phyloP scores from a whole-genome alignment of 1,140 invertebrate species.

The Drosophila tropicalis region DNA sequence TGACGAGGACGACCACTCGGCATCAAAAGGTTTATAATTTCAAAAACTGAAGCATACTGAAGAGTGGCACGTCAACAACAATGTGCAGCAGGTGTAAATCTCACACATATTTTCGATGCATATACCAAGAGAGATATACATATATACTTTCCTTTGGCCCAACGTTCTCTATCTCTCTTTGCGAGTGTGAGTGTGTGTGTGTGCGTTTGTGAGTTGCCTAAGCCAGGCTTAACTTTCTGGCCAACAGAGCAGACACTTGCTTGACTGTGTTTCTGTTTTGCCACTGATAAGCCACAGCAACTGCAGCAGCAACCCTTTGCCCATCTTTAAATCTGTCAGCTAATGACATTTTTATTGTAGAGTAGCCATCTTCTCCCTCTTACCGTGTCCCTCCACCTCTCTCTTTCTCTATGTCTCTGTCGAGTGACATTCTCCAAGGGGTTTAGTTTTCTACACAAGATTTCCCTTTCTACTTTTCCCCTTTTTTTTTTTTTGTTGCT shows the following conservation, averaged over 20 bases:
- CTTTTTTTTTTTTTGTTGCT: conserved; percentile 62
- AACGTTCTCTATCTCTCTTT: background rate
- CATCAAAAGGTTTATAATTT: conserved; percentile 72
- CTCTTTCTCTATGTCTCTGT: conserved; percentile 33
- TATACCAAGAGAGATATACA: background rate
- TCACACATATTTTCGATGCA: conserved; percentile 28
- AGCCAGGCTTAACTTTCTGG: conserved; percentile 62
- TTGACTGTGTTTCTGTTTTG: conserved; percentile 58
- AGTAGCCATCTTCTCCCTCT: background rate
- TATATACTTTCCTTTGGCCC: background rate
- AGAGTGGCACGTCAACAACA: conserved; percentile 61
- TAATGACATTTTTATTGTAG: conserved; percentile 56
- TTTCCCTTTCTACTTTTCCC: conserved; percentile 50
- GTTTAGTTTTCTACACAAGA: conserved; percentile 32
- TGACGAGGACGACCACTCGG: conserved; percentile 43
- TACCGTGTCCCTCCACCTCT: conserved; percentile 20
- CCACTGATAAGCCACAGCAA: conserved; percentile 51
- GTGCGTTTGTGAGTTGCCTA: conserved; percentile 36
- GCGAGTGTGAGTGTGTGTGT: conserved; percentile 23
- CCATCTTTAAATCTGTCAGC: conserved; percentile 62
- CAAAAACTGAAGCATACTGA: conserved; percentile 54
- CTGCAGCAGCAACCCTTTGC: conserved; percentile 22
- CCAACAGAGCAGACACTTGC: conserved; percentile 36
- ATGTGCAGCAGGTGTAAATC: conserved; percentile 66
- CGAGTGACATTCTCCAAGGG: conserved; percentile 51